Evolutionary conservation across 2,113 vertebrate genomes (phyloP), one percentile per base, ranked within the genome.

Genomic region (Ginglymostoma cirratum): DNA sequence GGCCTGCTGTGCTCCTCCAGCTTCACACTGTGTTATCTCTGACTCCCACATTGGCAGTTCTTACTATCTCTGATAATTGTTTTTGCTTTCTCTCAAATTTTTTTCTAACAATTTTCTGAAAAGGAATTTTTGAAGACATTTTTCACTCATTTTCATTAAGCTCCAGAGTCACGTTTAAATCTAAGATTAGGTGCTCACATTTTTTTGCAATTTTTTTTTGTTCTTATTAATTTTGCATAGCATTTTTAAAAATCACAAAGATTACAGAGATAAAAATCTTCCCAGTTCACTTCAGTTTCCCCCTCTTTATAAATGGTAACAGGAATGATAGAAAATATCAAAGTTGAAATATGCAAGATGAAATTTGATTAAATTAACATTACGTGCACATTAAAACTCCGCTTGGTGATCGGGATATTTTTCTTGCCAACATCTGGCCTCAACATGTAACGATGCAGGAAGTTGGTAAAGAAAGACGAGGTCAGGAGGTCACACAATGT

Each of bases 361-460:
- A 96, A 96, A 93, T 95, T 96, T 96, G 96, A 97, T 97, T 97
- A 97, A 96, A 96, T 97, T 97, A 96, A 76, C 90, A 94, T 97
- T 96, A 97, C 96, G 97, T 97, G 96, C 78, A 96, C 97, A 96
- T 97, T 97, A 96, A 97, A 96, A 97, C 96, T 96, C 97, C 96
- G 96, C 96, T 45, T 96, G 96, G 96, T 97, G 96, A 96, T 96
- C 96, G 96, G 95, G 55, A 24, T 34, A 72, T 95, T 95, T 96
- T 96, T 45, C 76, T 6, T 96, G 96, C 92, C 96, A 97, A 98
- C 98, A 99, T 99, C 99, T 99, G 99, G 99, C 98, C 97, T 97
- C 99, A 99, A 98, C 98, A 98, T 99, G 98, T 98, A 98, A 97
- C 97, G 97, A 95, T 96, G 98, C 98, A 98, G 98, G 98, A 98